Base-by-base conservation (phyloP, 2,888 invertebrate species). In the Platycheirus albimanus region DNA sequence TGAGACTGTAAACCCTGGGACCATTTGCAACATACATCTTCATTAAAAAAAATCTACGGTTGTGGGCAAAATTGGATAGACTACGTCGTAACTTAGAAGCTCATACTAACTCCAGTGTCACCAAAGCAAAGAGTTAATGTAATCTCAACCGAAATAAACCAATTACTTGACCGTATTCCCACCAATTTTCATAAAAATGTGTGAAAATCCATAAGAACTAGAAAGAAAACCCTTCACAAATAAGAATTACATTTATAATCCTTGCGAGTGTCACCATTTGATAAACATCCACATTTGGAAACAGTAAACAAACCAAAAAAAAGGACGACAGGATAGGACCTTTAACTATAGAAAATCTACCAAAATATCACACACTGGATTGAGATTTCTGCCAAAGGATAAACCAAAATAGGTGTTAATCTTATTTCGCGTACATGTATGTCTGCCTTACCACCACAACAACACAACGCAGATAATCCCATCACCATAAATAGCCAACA, bases 401-500 rank as follows among this genome's bases (percentile, higher is more conserved):
- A 36, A n/a, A 17, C 11, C 24, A 24, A n/a, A n/a, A 47, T 61
- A 81, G 81, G 81, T 81, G 81, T 71, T 81, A 81, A 81, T 81
- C 81, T 61, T 20, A 72, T 81, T 81, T 81, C 76, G 76, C 76
- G 76, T 76, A n/a, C n/a, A n/a, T n/a, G n/a, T n/a, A 49, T 80
- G 52, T 81, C 41, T 43, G 30, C 36, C 30, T 13, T 24, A 7
- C 43, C 33, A 13, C 24, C n/a, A 45, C 80, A 51, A 64, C 15
- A n/a, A n/a, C n/a, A n/a, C n/a, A 70, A 64, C 47, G 17, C 45
- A 64, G 66, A 61, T 76, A 81, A 81, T 81, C 81, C 76, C 61
- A 81, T 81, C 76, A 81, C 38, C 76, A 81, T 81, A 76, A 81
- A 81, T 49, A 81, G 61, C n/a, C n/a, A n/a, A n/a, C n/a, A n/a